Evolutionary conservation across 2,113 vertebrate genomes (phyloP).

Genomic region (Oceanites oceanicus): DNA sequence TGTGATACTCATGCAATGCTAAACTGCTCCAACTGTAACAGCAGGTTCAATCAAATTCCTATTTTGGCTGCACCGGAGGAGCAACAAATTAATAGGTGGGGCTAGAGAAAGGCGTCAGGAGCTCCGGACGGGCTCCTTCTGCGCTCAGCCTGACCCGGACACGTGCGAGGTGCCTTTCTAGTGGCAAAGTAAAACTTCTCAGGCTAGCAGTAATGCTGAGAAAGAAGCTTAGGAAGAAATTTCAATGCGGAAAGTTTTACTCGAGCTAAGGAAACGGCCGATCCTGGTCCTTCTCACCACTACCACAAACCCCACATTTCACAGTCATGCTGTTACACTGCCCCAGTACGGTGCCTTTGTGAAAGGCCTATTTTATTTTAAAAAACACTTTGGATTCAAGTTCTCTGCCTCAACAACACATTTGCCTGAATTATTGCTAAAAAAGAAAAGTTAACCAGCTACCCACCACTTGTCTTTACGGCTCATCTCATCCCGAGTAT

Average conservation of each 20-base stretch:
- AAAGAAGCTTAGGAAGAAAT: not conserved
- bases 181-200: not conserved
- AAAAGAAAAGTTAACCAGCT: not conserved
- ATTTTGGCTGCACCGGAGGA: fast-evolving
- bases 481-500: not conserved
- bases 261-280: not conserved
- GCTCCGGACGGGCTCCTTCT: not conserved
- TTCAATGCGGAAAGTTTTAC: fast-evolving
- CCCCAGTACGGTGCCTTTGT: not conserved
- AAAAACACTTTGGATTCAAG: not conserved
- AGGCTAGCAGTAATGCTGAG: not conserved
- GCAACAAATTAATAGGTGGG: fast-evolving
- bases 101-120: not conserved
- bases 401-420: not conserved
- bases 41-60: not conserved
- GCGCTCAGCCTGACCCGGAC: not conserved
- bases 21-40: not conserved
- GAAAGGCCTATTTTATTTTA: not conserved
- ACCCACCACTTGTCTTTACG: not conserved
- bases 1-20: not conserved
- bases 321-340: not conserved
- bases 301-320: not conserved
- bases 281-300: not conserved
- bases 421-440: not conserved
- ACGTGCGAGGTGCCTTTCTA: not conserved